phyloP scores from a whole-genome alignment of 2,797 vertebrate species.

The Sciaenops ocellatus region DNA sequence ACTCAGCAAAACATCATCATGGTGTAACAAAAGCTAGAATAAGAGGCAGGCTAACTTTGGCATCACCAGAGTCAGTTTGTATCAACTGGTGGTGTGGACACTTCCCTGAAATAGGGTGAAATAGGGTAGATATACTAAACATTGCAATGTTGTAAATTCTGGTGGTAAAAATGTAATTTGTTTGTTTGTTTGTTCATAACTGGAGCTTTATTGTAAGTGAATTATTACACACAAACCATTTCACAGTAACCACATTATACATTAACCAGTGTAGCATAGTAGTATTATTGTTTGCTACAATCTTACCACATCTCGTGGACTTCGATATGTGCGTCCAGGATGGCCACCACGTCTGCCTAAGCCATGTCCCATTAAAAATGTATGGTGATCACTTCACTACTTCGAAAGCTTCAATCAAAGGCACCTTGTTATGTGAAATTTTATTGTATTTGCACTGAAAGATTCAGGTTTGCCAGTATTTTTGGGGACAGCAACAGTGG shows the following conservation, averaged over 20 bases:
- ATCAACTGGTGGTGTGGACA: not conserved
- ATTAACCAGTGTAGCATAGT: not conserved
- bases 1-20: not conserved
- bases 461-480: not conserved
- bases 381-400: not conserved
- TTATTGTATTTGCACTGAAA: slow-evolving; percentile 32
- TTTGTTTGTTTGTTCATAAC: no score
- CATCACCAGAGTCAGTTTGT: not conserved
- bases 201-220: not conserved
- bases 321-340: slow-evolving; percentile 89
- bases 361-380: not conserved
- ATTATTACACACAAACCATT: not conserved
- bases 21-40: not conserved
- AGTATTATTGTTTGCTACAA: not conserved
- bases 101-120: not conserved
- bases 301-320: slow-evolving; percentile 81
- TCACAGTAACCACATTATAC: not conserved
- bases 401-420: not conserved
- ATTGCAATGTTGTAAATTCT: not conserved
- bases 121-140: not conserved
- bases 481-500: not conserved
- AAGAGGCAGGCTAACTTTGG: not conserved
- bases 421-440: not conserved
- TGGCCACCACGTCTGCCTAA: slow-evolving; percentile 82
- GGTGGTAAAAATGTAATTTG: not conserved